These are phyloP conservation scores for Eucidaris tribuloides DNA, from an alignment of 35 echinoderm and acorn worm genomes.

Conservation along the genomic window DNA sequence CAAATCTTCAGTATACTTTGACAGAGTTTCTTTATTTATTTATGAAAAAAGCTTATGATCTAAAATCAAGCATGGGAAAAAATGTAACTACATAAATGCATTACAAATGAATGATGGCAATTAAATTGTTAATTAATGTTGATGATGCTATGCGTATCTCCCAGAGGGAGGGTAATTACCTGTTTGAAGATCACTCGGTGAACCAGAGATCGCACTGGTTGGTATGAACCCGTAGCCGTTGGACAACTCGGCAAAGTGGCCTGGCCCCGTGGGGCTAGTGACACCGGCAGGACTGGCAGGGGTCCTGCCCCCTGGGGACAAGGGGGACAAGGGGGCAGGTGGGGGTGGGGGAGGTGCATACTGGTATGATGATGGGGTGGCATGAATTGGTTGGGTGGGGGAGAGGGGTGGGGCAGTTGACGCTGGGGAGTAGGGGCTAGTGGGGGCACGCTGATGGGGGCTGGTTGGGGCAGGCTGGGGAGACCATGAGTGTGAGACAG, in stretches of 20 bases:
- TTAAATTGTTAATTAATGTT: too few relatives aligned
- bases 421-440: too few relatives aligned
- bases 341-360: not conserved
- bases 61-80: too few relatives aligned
- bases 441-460: too few relatives aligned
- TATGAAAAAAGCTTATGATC: too few relatives aligned
- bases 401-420: not conserved
- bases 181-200: slow-evolving; percentile 3
- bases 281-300: not conserved
- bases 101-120: too few relatives aligned
- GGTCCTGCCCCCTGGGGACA: not conserved
- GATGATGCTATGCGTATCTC: not conserved
- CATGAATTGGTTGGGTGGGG: not conserved
- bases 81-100: too few relatives aligned
- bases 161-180: not conserved
- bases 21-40: too few relatives aligned
- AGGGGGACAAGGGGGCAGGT: not conserved
- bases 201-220: slow-evolving; percentile 12
- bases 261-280: not conserved
- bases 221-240: slow-evolving; percentile 15
- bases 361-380: not conserved
- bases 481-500: too few relatives aligned
- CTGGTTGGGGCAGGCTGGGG: too few relatives aligned
- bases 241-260: not conserved
- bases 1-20: too few relatives aligned